Evolutionary conservation across 2,888 invertebrate species (phyloP), one percentile per base, ranked within the genome.

Genomic region (Spilarctia lutea): DNA sequence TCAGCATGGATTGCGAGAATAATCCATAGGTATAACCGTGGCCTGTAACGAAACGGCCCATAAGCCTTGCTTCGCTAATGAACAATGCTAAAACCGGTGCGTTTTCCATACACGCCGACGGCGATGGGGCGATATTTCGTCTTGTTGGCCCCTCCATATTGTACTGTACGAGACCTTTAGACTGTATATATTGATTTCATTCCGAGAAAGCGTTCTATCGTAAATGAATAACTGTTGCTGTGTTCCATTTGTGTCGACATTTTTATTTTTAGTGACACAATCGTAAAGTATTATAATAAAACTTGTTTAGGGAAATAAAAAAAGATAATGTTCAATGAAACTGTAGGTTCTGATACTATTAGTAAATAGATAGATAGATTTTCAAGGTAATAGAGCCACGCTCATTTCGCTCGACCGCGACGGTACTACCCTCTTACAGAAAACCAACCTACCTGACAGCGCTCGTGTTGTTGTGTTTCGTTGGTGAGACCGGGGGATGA

Each of bases 31-130:
- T 72, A 75, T 71, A 67, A 65, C 42, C 68, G 20, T 30, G 42
- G 65, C 1, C 73, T 83, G 82, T 76, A 76, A 78, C 82, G 70
- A 84, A 84, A 84, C 63, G 74, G 68, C 65, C 72, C 75, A 48
- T 73, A 76, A 78, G 60, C n/a, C 72, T n/a, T 72, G 77, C 71
- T 60, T 65, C 68, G 74, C 75, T 79, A 75, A 74, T 65, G 73
- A 80, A 84, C 78, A 79, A 82, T 82, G 78, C 67, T 74, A 75
- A 74, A 76, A 67, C 68, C 30, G 88, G 87, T 78, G 75, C 81
- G 74, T 74, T 75, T 72, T 75, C 74, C 76, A 76, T 60, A 45
- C 45, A 65, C 66, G 68, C 71, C 74, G 78, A 75, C 77, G 72
- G 72, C 74, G 78, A 75, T 76, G 70, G 68, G 60, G 24, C n/a